These are phyloP conservation scores for Girardinichthys multiradiatus DNA, from an alignment of 2,113 vertebrate genomes.

Conservation along the genomic window DNA sequence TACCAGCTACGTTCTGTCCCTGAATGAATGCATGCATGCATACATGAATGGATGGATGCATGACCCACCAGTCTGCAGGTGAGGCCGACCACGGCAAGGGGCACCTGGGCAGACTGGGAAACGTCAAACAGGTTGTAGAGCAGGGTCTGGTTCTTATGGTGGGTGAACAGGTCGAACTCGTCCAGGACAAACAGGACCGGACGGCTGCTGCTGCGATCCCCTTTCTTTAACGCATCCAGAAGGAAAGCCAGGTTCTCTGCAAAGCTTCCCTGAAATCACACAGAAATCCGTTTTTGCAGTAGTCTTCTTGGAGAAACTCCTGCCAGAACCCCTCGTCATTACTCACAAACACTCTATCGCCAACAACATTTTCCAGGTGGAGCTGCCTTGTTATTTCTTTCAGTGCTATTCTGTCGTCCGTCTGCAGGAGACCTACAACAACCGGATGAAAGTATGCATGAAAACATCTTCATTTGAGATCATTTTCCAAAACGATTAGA, in stretches of 20 bases:
- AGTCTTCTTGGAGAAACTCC: background rate
- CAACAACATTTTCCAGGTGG: conserved; percentile 93
- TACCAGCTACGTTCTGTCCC: too few species aligned
- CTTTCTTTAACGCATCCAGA: conserved; percentile 92
- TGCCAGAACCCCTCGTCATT: background rate
- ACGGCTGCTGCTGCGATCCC: conserved; percentile 87
- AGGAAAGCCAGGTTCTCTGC: conserved; percentile 95
- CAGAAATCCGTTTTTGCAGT: background rate
- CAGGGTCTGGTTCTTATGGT: conserved; percentile 96
- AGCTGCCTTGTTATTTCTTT: conserved; percentile 96
- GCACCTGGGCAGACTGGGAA: conserved; percentile 95
- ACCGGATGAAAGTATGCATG: background rate
- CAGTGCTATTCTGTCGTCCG: conserved; percentile 89
- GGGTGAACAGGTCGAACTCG: conserved; percentile 96
- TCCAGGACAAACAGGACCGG: conserved; percentile 92
- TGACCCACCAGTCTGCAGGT: conserved; percentile 91
- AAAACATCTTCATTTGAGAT: background rate
- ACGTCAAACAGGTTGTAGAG: conserved; percentile 97
- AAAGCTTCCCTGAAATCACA: conserved; percentile 88
- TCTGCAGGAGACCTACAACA: conserved; percentile 90
- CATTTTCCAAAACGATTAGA: too few species aligned
- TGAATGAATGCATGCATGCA: too few species aligned
- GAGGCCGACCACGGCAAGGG: conserved; percentile 90
- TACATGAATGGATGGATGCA: background rate
- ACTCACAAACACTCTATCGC: conserved; percentile 98